Evolutionary conservation across 2,113 vertebrate genomes (phyloP), one percentile per base, ranked within the genome.

Genomic region (Xenopus tropicalis): DNA sequence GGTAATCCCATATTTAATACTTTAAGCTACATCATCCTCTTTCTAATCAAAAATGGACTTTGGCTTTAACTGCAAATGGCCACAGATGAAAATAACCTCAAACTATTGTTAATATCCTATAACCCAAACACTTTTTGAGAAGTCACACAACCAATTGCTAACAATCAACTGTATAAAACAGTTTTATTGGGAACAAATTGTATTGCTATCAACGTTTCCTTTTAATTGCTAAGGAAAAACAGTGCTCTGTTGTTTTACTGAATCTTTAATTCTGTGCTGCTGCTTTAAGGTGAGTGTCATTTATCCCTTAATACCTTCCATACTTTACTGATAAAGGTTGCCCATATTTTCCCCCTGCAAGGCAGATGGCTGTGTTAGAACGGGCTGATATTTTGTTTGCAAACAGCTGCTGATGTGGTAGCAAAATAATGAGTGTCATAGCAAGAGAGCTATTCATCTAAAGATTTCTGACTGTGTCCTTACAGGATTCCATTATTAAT

Each of bases 351-450:
- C 67, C 3, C 61, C 78, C 51, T 78, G 24, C 48, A 58, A 82
- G 81, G 69, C 76, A 85, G 69, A 79, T 80, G 77, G 59, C 61
- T 29, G 62, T 23, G 37, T 79, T 65, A 74, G 67, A 43, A 42
- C 19, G 71, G 54, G 71, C 3, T 46, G 84, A 77, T 77, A 56
- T 46, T 78, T 76, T 72, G 51, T 68, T 82, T 79, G 69, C 71
- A 56, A 81, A 61, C 67, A 80, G 64, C 72, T 87, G 42, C 54
- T 80, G 43, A 78, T 79, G 68, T 78, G 37, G 37, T 51, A 14
- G 77, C 80, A 82, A 64, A 74, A 29, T 79, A 80, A 71, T 77
- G 82, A 80, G 52, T 66, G 22, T 13, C 11, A 77, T 61, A n/a
- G n/a, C 57, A 71, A 71, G 70, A 24, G 23, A 68, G 11, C 56